Evolutionary conservation across 2,797 vertebrate genomes (phyloP), one percentile per base, ranked within the genome.

Genomic region (Ispidina lecontei): DNA sequence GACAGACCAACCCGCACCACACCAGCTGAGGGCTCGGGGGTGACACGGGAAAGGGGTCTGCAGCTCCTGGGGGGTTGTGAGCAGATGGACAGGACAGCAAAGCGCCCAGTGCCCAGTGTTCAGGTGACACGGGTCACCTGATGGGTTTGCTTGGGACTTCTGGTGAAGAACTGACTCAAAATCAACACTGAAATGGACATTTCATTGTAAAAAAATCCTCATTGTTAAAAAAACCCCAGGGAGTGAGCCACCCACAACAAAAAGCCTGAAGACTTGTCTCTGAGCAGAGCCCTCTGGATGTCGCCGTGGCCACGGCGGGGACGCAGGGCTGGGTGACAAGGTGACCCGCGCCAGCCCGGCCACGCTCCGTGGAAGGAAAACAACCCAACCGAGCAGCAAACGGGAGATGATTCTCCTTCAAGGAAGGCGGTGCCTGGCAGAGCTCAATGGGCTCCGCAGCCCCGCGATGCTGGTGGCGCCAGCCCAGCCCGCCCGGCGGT

Each of bases 341-440:
- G 20, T 6, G 70, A 20, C n/a, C 31, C 0, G 0, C 0, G 19
- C 28, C 0, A 49, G 7, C 29, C 49, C 3, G 3, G 55, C n/a
- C 52, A 2, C 4, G 3, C 39, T 80, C 29, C 47, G 5, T 3
- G 33, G 13, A 16, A 14, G 8, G 12, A 1, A 6, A 47, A 54
- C 3, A 39, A 25, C 1, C 8, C 14, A 39, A 25, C 1, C 7
- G 21, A 54, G 75, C 58, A 1, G 1, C 59, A 9, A 8, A 0
- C 15, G 0, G 4, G 2, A 9, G 18, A 31, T 2, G 5, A 1
- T 13, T 6, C 58, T 15, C 44, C 78, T 14, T 2, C 1, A 1
- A 10, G 0, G 0, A 3, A 23, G 28, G 59, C 23, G 5, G n/a
- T 1, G 59, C 52, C 62, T 0, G 41, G 21, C 15, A 7, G 31